Evolutionary conservation across 2,888 invertebrate genomes (phyloP).

Genomic region (Acleris literana): DNA sequence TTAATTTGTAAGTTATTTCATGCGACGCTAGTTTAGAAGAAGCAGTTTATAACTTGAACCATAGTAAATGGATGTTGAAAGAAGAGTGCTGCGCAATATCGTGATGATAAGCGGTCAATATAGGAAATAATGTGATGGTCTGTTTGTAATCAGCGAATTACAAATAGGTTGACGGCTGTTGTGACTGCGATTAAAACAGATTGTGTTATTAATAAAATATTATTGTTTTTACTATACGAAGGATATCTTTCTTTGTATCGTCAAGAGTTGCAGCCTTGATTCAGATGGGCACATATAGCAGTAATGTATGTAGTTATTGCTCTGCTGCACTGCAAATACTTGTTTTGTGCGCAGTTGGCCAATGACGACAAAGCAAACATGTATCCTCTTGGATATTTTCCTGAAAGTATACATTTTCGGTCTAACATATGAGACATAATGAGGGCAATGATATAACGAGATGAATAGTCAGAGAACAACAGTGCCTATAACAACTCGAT

Average conservation of each 20-base stretch:
- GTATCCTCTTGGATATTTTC: no score
- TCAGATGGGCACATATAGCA: neutral
- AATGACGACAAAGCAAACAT: neutral
- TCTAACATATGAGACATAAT: neutral
- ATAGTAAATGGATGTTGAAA: constrained; percentile 37
- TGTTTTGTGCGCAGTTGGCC: constrained; percentile 21
- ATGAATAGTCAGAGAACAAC: constrained; percentile 2
- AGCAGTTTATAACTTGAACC: constrained; percentile 6
- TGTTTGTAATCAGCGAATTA: constrained; percentile 45
- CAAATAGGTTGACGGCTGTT: constrained; percentile 45
- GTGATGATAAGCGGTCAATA: constrained; percentile 72
- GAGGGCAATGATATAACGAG: neutral
- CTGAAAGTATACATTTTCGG: neutral
- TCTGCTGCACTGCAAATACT: constrained; percentile 1
- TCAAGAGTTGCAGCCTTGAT: constrained; percentile 4
- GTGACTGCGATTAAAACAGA: constrained; percentile 21
- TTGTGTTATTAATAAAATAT: constrained; percentile 10
- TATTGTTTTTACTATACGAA: constrained; percentile 15
- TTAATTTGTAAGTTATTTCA: no score
- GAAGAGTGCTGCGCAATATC: constrained; percentile 64
- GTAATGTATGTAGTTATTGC: constrained; percentile 5
- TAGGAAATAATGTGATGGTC: constrained; percentile 50
- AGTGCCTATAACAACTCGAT: constrained; percentile 14
- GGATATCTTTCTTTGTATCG: neutral
- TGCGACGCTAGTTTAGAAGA: neutral